Percentiles rank a stretch among this genome's conserved stretches.
These are phyloP conservation scores for Phodopus roborovskii DNA, from an alignment of 2,113 vertebrate genomes.

Conservation along the genomic window DNA sequence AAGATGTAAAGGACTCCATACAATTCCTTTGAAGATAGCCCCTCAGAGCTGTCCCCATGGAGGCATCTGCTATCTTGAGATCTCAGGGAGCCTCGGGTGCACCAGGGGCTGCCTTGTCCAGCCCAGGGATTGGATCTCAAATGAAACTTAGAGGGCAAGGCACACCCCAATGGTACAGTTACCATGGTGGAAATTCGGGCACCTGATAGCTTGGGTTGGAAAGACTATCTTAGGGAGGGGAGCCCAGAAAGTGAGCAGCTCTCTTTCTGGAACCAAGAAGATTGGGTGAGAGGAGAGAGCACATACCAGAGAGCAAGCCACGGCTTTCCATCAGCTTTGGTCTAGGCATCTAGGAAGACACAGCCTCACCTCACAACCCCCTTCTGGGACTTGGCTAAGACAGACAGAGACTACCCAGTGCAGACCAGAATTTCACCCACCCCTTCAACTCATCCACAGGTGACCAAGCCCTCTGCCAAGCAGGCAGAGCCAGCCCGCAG, in stretches of 20 bases:
- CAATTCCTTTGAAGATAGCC: not conserved
- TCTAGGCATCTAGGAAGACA: not conserved
- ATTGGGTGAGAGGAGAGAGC: constrained; percentile 23
- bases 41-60: fast-evolving
- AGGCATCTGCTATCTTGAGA: not conserved
- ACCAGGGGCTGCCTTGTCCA: not conserved
- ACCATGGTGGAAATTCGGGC: not conserved
- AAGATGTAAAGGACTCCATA: not conserved
- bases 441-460: constrained; percentile 70
- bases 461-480: constrained; percentile 72
- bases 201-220: constrained; percentile 46
- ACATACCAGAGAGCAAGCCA: no score
- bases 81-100: not conserved
- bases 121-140: not conserved
- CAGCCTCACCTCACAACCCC: not conserved
- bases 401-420: not conserved
- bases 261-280: constrained; percentile 37
- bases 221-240: not conserved
- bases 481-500: constrained; percentile 51
- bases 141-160: constrained; percentile 4
- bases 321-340: not conserved
- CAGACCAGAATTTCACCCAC: not conserved
- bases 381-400: not conserved
- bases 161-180: not conserved
- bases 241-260: not conserved